Evolutionary conservation across 2,888 invertebrate genomes (phyloP).

Genomic region (Campoplex capitator): DNA sequence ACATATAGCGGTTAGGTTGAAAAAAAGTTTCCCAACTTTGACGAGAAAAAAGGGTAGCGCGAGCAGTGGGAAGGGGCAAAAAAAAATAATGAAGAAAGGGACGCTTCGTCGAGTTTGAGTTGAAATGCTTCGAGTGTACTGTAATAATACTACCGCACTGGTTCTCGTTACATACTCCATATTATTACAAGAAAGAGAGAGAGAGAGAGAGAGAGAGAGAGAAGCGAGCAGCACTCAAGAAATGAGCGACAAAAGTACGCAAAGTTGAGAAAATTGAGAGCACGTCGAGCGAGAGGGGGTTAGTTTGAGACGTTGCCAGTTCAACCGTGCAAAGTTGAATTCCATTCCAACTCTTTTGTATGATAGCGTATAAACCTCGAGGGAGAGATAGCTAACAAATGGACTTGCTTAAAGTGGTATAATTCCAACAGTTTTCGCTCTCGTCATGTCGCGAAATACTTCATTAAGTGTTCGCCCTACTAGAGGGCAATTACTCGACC

Average conservation of each 20-base stretch:
- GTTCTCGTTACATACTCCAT: slow-evolving; percentile 16
- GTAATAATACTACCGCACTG: slow-evolving; percentile 34
- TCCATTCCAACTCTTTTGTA: slow-evolving; percentile 16
- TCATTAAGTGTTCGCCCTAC: slow-evolving; percentile 62
- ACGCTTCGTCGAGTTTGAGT: slow-evolving; percentile 27
- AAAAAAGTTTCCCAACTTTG: slow-evolving; percentile 39
- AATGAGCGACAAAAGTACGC: slow-evolving; percentile 29
- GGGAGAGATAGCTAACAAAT: slow-evolving; percentile 48
- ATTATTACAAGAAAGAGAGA: slow-evolving; percentile 20
- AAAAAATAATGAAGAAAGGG: slow-evolving; percentile 4
- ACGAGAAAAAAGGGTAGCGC: neutral
- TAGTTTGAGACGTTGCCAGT: slow-evolving; percentile 22
- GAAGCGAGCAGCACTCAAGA: slow-evolving; percentile 27
- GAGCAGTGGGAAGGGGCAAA: neutral
- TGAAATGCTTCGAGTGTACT: slow-evolving; percentile 23
- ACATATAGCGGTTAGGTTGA: neutral
- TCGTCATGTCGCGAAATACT: slow-evolving; percentile 56
- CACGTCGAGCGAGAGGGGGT: neutral
- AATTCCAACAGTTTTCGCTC: slow-evolving; percentile 59
- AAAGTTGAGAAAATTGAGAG: slow-evolving; percentile 46
- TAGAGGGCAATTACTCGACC: slow-evolving; percentile 53
- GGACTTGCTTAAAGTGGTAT: slow-evolving; percentile 51
- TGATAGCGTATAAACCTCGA: slow-evolving; percentile 28
- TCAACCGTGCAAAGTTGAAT: slow-evolving; percentile 25
- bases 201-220: slow-evolving; percentile 40